phyloP scores from a whole-genome alignment of 1,140 invertebrate genomes.

The Plutomurus gul region DNA sequence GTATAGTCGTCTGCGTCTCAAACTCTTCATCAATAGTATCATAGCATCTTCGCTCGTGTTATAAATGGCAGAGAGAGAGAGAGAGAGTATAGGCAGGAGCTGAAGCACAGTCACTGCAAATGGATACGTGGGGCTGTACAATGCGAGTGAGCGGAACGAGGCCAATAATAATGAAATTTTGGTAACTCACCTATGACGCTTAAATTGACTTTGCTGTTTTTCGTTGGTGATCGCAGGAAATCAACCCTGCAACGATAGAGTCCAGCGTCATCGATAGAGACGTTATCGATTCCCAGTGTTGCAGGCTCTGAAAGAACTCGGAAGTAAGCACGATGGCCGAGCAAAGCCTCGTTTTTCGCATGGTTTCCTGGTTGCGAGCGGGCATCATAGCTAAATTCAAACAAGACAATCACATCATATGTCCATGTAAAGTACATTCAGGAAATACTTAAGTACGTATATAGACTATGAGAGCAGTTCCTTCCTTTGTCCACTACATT shows the following conservation, averaged over 20 bases:
- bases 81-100: neutral
- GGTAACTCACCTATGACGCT: slow-evolving; percentile 76
- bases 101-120: neutral
- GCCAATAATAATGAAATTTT: slow-evolving; percentile 43
- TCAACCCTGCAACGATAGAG: slow-evolving; percentile 75
- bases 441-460: slow-evolving; percentile 22
- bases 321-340: slow-evolving; percentile 65
- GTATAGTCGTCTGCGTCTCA: too few species aligned
- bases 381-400: slow-evolving; percentile 64
- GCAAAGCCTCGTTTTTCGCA: slow-evolving; percentile 63
- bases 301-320: slow-evolving; percentile 62
- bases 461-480: slow-evolving; percentile 14
- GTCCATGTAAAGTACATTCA: slow-evolving; percentile 9
- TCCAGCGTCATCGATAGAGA: slow-evolving; percentile 72
- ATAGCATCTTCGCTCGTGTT: neutral
- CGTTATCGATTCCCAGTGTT: slow-evolving; percentile 66
- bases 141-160: slow-evolving; percentile 7
- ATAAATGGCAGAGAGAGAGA: too few species aligned
- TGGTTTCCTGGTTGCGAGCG: slow-evolving; percentile 63
- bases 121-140: neutral
- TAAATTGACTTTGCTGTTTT: slow-evolving; percentile 76
- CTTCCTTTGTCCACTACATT: slow-evolving; percentile 29
- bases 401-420: slow-evolving; percentile 11
- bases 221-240: slow-evolving; percentile 77
- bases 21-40: neutral